A percentile compares a stretch with the other conserved stretches of the same genome.
Evolutionary conservation across 2,113 vertebrate species (phyloP).

Genomic region (Geococcyx californianus): DNA sequence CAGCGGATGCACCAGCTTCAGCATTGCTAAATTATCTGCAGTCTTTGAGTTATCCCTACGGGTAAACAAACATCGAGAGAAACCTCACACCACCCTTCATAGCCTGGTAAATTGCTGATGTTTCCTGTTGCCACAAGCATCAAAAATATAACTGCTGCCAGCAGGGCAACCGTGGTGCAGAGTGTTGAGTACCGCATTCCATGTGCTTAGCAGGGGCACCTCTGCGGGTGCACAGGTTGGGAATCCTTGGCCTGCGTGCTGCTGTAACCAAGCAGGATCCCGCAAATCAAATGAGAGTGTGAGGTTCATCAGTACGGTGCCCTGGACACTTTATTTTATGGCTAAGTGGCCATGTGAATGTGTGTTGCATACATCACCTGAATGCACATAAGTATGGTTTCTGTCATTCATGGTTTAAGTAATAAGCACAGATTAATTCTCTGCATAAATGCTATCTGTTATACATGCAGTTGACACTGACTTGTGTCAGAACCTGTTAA

Average conservation of each 20-base stretch:
- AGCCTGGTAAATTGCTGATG: background rate
- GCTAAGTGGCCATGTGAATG: background rate
- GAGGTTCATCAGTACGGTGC: accelerated
- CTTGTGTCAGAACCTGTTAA: background rate
- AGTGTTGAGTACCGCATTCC: background rate
- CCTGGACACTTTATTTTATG: accelerated
- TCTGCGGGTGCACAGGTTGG: background rate
- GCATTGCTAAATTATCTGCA: background rate
- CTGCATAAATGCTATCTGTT: background rate
- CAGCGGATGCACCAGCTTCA: background rate
- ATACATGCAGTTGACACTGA: background rate
- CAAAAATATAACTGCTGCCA: accelerated
- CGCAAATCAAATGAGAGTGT: accelerated
- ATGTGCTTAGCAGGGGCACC: accelerated
- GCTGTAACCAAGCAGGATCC: background rate
- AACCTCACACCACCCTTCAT: accelerated
- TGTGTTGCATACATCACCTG: accelerated
- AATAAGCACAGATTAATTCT: background rate
- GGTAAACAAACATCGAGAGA: background rate
- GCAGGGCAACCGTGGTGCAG: accelerated
- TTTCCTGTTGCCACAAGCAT: accelerated
- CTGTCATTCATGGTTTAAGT: accelerated
- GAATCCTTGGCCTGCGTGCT: background rate
- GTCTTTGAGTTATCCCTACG: background rate
- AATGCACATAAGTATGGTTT: accelerated